Conservation (phyloP, 2,113 vertebrate species). For the Rostratula benghalensis region DNA sequence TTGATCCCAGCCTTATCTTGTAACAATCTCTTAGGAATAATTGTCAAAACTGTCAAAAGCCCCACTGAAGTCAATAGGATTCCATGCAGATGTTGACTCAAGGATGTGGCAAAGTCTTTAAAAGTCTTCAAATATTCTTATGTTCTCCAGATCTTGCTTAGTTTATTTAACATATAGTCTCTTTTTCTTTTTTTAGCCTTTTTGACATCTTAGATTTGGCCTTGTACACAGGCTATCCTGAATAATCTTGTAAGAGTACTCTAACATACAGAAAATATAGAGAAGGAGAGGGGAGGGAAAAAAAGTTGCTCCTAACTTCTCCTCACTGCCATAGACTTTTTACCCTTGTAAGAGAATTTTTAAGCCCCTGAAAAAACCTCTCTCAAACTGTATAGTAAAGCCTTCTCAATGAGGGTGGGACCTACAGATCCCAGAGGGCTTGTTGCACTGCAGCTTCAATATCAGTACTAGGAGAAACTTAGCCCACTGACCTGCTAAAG, state of each 20-base stretch:
- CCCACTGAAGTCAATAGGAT: neutral
- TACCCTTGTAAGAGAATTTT: neutral
- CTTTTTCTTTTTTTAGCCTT: neutral
- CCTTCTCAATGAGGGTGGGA: neutral
- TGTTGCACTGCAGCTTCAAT: neutral
- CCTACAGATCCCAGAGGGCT: neutral
- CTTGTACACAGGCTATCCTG: neutral
- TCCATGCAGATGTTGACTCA: neutral
- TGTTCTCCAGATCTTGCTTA: neutral
- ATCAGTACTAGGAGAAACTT: neutral
- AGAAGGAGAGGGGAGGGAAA: neutral
- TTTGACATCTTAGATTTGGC: neutral
- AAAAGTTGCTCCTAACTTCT: neutral
- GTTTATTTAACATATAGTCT: neutral
- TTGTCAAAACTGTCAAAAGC: neutral
- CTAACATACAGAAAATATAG: neutral
- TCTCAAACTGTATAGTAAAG: neutral
- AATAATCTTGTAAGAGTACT: neutral
- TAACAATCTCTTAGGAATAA: neutral
- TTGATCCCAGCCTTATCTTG: neutral
- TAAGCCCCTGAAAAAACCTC: neutral
- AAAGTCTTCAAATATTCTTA: neutral
- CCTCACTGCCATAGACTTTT: neutral
- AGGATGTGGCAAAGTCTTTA: neutral
- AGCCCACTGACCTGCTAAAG: neutral